Percentiles rank a stretch among this genome's conserved stretches.
phyloP scores from a whole-genome alignment of 2,797 vertebrate genomes.

The Danionella dracula region DNA sequence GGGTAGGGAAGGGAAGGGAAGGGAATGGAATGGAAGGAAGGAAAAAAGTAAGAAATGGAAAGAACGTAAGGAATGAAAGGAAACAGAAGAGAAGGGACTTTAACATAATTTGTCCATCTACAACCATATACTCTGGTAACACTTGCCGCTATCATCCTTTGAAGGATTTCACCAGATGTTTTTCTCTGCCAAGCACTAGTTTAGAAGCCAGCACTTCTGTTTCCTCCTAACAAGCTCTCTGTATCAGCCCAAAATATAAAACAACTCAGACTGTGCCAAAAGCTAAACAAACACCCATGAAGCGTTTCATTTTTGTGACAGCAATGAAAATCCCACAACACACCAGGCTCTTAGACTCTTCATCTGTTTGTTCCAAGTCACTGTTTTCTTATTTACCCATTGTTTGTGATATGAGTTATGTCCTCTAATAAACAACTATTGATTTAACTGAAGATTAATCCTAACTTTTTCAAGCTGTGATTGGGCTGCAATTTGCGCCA shows the following conservation, averaged over 20 bases:
- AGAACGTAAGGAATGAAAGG: neutral
- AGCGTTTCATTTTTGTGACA: slow-evolving; percentile 2
- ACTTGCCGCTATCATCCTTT: slow-evolving; percentile 30
- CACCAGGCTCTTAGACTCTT: neutral
- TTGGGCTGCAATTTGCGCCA: too few species aligned
- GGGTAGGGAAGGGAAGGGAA: neutral
- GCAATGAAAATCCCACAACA: neutral
- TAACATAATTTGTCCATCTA: slow-evolving; percentile 2
- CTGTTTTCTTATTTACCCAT: neutral
- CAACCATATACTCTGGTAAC: slow-evolving; percentile 25
- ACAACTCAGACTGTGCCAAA: slow-evolving; percentile 4
- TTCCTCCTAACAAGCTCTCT: slow-evolving; percentile 33
- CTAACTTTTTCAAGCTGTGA: too few species aligned
- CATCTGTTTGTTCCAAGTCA: neutral
- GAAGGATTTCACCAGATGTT: slow-evolving; percentile 34
- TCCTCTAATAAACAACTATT: too few species aligned
- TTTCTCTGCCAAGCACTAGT: slow-evolving; percentile 33
- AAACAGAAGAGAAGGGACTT: neutral
- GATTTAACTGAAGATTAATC: too few species aligned
- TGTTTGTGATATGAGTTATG: too few species aligned
- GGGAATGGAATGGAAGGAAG: neutral
- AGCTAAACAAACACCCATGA: neutral
- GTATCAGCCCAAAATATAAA: slow-evolving; percentile 10
- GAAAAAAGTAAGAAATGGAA: neutral
- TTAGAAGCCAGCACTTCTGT: slow-evolving; percentile 18